Conservation (phyloP, 2,888 invertebrate species). For the Dryobotodes eremita region DNA sequence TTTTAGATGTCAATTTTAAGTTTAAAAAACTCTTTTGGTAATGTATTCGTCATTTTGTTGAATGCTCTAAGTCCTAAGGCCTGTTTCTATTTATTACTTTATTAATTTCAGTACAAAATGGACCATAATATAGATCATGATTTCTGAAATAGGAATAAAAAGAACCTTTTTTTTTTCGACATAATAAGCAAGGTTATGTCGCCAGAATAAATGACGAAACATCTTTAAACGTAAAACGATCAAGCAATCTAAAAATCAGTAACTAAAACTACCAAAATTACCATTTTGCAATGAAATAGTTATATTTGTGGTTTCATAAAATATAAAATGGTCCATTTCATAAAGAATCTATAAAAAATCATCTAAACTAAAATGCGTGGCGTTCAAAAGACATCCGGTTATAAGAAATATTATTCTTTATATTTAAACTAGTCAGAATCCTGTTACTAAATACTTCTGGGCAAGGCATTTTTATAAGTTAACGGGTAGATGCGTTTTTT, state of each 20-base stretch:
- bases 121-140: conserved; percentile 2
- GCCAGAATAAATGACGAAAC: too few species aligned
- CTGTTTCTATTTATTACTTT: conserved; percentile 5
- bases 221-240: too few species aligned
- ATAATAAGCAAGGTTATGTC: too few species aligned
- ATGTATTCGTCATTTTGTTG: not conserved
- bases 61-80: conserved; percentile 6
- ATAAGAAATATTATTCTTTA: conserved; percentile 24
- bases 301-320: not conserved
- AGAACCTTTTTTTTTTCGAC: too few species aligned
- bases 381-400: conserved; percentile 50
- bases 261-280: not conserved
- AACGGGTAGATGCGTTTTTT: conserved; percentile 59
- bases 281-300: not conserved
- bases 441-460: conserved; percentile 56
- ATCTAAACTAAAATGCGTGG: conserved; percentile 17
- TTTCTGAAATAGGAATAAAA: not conserved
- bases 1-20: not conserved
- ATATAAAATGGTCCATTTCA: conserved; percentile 20
- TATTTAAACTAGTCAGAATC: conserved; percentile 25
- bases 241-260: not conserved
- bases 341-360: not conserved
- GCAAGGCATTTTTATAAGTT: conserved; percentile 64
- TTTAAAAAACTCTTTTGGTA: not conserved
- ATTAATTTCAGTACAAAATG: conserved; percentile 24